A percentile compares a stretch with the other conserved stretches of the same genome.
Evolutionary conservation across 2,797 vertebrate genomes (phyloP).

Genomic region (Onychomys torridus): DNA sequence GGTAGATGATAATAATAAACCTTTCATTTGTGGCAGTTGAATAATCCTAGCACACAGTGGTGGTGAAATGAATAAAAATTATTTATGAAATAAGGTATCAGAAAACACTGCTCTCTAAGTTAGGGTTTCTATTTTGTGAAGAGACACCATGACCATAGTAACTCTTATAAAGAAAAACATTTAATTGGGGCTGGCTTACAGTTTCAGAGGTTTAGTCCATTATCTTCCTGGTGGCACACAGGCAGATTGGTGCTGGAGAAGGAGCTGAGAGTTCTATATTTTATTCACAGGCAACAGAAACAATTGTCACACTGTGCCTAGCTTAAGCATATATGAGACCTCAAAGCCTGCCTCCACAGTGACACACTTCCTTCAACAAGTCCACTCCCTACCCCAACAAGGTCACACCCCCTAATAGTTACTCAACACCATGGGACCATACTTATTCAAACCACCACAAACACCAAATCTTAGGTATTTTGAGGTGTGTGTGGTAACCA

Average conservation of each 20-base stretch:
- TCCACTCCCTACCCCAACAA: background rate
- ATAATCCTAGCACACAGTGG: background rate
- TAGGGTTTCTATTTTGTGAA: background rate
- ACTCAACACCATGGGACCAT: background rate
- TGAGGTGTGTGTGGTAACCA: background rate
- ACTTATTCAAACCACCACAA: background rate
- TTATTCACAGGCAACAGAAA: background rate
- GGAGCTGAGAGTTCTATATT: background rate
- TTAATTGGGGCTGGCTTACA: background rate
- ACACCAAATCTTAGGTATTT: background rate
- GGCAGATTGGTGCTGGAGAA: background rate
- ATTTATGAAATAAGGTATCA: background rate
- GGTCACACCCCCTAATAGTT: background rate
- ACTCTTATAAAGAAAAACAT: background rate
- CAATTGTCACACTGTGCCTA: background rate
- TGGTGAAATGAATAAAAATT: background rate
- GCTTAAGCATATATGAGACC: background rate
- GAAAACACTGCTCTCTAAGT: background rate
- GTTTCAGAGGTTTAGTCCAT: background rate
- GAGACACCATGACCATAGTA: background rate
- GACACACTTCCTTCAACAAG: background rate
- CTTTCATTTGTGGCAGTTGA: background rate
- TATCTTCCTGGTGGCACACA: background rate
- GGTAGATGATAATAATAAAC: background rate
- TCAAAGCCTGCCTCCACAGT: background rate